Evolutionary conservation across 2,888 invertebrate genomes (phyloP).

Genomic region (Mythimna impura): DNA sequence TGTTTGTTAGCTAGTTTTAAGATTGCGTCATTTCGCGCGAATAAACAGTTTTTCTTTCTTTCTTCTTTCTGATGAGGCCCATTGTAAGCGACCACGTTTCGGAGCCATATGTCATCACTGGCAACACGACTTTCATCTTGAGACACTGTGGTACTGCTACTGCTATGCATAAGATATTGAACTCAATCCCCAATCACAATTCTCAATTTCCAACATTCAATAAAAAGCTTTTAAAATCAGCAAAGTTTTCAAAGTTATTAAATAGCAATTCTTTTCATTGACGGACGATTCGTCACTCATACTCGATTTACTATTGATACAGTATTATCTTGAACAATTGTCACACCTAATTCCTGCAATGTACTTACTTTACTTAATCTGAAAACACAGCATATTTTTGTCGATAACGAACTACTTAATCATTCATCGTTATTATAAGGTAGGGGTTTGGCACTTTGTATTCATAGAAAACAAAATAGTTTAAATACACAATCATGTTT

Average conservation of each 20-base stretch:
- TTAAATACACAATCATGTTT: neutral
- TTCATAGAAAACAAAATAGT: slow-evolving; percentile 4
- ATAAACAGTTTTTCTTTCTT: no score
- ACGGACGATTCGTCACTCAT: slow-evolving; percentile 13
- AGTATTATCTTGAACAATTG: slow-evolving; percentile 29
- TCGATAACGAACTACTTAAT: slow-evolving; percentile 34
- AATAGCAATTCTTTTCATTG: neutral
- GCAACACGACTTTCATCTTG: no score
- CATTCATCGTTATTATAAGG: neutral
- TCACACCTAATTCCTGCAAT: slow-evolving; percentile 28
- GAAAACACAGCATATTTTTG: slow-evolving; percentile 15
- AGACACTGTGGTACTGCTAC: no score
- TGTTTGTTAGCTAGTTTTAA: no score
- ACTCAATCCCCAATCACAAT: no score
- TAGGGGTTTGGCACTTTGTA: neutral
- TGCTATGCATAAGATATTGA: no score
- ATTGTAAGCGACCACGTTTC: no score
- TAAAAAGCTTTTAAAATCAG: neutral
- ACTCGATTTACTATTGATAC: slow-evolving; percentile 8
- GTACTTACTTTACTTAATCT: slow-evolving; percentile 26
- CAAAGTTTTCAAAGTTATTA: no score
- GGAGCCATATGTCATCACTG: no score
- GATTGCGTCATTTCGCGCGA: no score
- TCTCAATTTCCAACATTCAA: no score
- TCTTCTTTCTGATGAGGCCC: no score